Base-by-base conservation (phyloP, 37 sponge, comb jelly and placozoan genomes). In the Petrosia ficiformis region DNA sequence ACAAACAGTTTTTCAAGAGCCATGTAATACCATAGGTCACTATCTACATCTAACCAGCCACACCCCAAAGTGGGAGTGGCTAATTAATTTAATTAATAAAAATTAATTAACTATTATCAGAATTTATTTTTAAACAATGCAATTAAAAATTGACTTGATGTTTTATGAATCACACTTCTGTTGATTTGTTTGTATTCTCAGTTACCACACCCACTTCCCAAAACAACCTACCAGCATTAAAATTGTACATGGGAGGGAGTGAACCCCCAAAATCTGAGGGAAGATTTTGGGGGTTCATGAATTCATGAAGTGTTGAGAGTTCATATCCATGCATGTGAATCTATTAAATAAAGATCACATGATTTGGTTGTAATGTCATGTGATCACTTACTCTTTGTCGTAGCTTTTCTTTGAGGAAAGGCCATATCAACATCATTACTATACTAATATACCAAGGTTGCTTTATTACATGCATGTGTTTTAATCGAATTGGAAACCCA, bases 401-500 rank as follows among this genome's bases (percentile, higher is more conserved):
- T 39, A 90, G 21, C 42, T 90, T 90, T 52, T 85, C 71, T 57
- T 77, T 90, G 68, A 90, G 66, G 61, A 90, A 90, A 1, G 91
- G 91, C 41, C 61, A 56, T 11, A 85, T 38, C 19, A 90, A 34
- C 3, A 70, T 42, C 3, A 82, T 58, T 4, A 85, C 68, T 0
- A 85, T 34, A 59, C 82, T 77, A 64, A 77, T 82, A 19, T 56
- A 67, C 65, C 80, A 80, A 0, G 86, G 91, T 70, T 85, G 82
- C 16, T 78, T 73, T 0, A 85, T 61, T 21, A 85, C 48, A 37
- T 85, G 86, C 21, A 85, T 14, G 0, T 82, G 83, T 41, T 90
- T 90, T 42, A 90, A 79, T 68, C 91, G 74, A 73, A 34, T 75
- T 70, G 61, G 60, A 67, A 8, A 68, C 65, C 36, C 37, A 40